phyloP scores from a whole-genome alignment of 2,888 invertebrate species.

The Abscondita cerata region DNA sequence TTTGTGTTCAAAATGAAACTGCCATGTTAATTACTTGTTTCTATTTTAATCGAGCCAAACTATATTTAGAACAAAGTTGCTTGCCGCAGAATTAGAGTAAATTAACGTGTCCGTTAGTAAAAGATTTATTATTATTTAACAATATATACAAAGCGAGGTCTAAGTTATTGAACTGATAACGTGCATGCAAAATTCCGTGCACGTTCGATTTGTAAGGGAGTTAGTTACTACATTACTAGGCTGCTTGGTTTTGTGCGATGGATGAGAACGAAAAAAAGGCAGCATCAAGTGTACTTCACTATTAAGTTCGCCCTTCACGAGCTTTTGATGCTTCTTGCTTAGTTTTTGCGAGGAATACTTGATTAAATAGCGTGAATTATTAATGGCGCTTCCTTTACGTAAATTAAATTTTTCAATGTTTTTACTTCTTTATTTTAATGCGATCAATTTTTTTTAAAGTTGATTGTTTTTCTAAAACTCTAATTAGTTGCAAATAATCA shows the following conservation, averaged over 20 bases:
- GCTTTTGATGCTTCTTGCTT: slow-evolving; percentile 35
- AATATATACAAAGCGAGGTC: not conserved
- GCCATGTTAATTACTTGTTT: too few species aligned
- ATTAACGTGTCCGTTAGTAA: too few species aligned
- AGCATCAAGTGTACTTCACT: slow-evolving; percentile 31
- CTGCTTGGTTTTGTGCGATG: slow-evolving; percentile 30
- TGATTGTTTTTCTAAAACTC: too few species aligned
- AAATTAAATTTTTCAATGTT: slow-evolving; percentile 22
- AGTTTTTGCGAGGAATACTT: slow-evolving; percentile 31
- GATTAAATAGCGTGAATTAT: slow-evolving; percentile 35
- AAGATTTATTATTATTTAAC: too few species aligned
- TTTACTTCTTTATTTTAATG: slow-evolving; percentile 6
- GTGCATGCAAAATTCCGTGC: slow-evolving; percentile 34
- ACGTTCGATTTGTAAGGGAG: slow-evolving; percentile 40
- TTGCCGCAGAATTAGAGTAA: too few species aligned
- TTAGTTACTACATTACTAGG: slow-evolving; percentile 40
- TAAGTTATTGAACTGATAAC: slow-evolving; percentile 25
- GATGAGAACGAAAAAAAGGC: slow-evolving; percentile 30
- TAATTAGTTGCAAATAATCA: too few species aligned
- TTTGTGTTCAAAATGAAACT: too few species aligned
- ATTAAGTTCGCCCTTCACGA: slow-evolving; percentile 35
- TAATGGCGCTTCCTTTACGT: slow-evolving; percentile 23
- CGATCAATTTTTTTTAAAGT: not conserved
- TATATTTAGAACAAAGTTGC: too few species aligned
- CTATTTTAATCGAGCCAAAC: too few species aligned